Percentiles rank a stretch among this genome's conserved stretches.
Conservation (phyloP, 2,888 invertebrate genomes). For the Diplolepis rosae region DNA sequence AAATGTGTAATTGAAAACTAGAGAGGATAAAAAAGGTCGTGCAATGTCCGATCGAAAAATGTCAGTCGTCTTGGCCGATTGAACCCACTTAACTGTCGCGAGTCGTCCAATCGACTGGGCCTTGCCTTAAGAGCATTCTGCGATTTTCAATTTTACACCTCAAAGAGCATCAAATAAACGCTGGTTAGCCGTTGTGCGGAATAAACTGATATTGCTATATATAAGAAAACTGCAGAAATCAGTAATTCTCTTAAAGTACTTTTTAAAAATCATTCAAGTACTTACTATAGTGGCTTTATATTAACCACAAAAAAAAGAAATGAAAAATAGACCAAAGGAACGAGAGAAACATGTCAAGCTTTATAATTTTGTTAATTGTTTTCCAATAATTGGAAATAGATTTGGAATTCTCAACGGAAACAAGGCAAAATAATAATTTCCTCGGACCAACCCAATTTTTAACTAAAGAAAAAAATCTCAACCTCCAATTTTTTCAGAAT, state of each 20-base stretch:
- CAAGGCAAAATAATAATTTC: no score
- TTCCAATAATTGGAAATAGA: no score
- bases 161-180: constrained; percentile 54
- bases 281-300: neutral
- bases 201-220: no score
- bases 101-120: constrained; percentile 47
- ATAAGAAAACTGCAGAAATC: neutral
- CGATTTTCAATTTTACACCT: constrained; percentile 68
- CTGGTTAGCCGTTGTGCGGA: constrained; percentile 40
- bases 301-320: neutral
- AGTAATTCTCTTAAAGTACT: constrained; percentile 9
- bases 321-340: no score
- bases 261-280: constrained; percentile 10
- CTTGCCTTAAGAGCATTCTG: constrained; percentile 59
- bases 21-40: constrained; percentile 33
- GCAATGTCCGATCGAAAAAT: constrained; percentile 47
- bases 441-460: no score
- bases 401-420: no score
- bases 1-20: constrained; percentile 37
- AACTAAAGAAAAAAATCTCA: no score
- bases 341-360: no score
- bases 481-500: no score
- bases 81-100: constrained; percentile 61
- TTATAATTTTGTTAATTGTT: no score
- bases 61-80: constrained; percentile 56